Evolutionary conservation across 2,797 vertebrate genomes (phyloP).

Genomic region (Smutsia temminckii): DNA sequence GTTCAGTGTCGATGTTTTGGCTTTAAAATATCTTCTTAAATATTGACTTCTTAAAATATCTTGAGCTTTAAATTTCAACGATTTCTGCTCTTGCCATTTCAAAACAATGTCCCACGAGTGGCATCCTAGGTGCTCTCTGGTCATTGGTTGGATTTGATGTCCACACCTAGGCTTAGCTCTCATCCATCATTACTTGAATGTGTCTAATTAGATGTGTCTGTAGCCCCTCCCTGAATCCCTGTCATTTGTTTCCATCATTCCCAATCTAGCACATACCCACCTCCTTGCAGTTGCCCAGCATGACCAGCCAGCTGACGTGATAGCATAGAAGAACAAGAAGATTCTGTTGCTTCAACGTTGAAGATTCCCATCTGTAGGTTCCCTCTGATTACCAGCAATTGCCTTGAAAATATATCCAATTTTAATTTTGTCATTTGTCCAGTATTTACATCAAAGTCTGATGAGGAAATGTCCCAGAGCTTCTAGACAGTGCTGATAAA

Average conservation of each 20-base stretch:
- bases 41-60: not conserved
- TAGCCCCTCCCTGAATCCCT: not conserved
- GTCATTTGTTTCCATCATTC: not conserved
- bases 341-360: not conserved
- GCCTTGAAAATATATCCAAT: not conserved
- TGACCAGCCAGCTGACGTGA: not conserved
- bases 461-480: not conserved
- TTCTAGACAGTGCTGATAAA: not conserved
- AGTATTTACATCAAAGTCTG: not conserved
- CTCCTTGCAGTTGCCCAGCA: not conserved
- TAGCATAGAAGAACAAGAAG: not conserved
- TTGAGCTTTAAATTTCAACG: not conserved
- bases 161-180: not conserved
- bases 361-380: not conserved
- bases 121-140: too few relatives aligned
- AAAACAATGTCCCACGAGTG: accelerated
- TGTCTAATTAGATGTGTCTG: not conserved
- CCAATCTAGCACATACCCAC: not conserved
- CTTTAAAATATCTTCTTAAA: too few relatives aligned
- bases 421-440: not conserved
- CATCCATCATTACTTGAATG: not conserved
- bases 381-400: not conserved
- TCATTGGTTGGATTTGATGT: not conserved
- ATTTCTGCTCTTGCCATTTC: not conserved
- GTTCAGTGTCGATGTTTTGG: too few relatives aligned